phyloP scores from a whole-genome alignment of 2,888 invertebrate species.

The Scaptomyza reducta region DNA sequence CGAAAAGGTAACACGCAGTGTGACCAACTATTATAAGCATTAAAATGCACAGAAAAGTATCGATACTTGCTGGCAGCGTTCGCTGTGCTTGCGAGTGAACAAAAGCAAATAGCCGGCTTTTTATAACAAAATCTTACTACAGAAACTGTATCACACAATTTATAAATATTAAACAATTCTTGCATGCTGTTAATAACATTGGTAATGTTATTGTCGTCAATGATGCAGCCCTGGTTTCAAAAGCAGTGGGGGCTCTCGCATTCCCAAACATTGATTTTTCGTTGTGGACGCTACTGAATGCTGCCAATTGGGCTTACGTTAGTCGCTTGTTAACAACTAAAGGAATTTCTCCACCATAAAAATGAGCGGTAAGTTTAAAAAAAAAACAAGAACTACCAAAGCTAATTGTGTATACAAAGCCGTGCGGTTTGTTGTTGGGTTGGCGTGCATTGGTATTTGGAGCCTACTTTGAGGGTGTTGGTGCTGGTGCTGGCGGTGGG shows the following conservation, averaged over 20 bases:
- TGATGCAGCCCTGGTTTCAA: slow-evolving; percentile 49
- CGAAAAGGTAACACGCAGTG: slow-evolving; percentile 2
- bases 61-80: background rate
- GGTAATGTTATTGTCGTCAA: slow-evolving; percentile 4
- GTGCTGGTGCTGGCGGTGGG: background rate
- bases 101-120: background rate
- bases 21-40: slow-evolving; percentile 8
- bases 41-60: background rate
- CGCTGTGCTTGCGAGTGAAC: background rate
- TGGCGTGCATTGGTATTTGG: slow-evolving; percentile 61
- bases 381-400: no score
- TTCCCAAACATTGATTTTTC: slow-evolving; percentile 69
- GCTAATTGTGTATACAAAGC: background rate
- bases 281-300: slow-evolving; percentile 44
- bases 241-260: slow-evolving; percentile 53
- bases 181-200: slow-evolving; percentile 38
- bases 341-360: slow-evolving; percentile 39
- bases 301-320: slow-evolving; percentile 40
- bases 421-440: background rate
- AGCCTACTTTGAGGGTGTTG: slow-evolving; percentile 67
- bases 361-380: slow-evolving; percentile 65
- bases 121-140: background rate
- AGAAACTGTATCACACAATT: background rate
- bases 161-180: background rate
- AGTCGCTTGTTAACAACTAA: slow-evolving; percentile 20